Evolutionary conservation across 2,113 vertebrate genomes (phyloP).

Genomic region (Trichechus manatus): DNA sequence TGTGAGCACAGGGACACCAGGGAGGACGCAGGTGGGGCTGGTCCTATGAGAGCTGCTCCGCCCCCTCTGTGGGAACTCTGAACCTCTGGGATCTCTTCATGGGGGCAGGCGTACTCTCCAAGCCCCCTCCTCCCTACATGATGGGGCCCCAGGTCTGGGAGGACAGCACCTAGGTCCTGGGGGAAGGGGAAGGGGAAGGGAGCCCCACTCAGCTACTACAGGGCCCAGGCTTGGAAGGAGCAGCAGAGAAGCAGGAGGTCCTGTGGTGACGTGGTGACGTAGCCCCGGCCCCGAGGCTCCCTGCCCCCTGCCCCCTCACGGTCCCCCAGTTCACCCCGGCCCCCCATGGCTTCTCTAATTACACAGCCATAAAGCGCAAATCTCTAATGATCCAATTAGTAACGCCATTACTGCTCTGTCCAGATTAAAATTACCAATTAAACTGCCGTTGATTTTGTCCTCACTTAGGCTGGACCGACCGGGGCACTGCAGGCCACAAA

Average conservation of each 20-base stretch:
- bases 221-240: background rate
- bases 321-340: constrained; percentile 63
- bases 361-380: constrained; percentile 78
- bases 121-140: background rate
- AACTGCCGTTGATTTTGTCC: constrained; percentile 82
- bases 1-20: background rate
- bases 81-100: background rate
- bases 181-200: too few relatives aligned
- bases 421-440: constrained; percentile 85
- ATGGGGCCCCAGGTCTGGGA: background rate
- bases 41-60: background rate
- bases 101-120: background rate
- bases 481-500: background rate
- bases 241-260: background rate
- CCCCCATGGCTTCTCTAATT: constrained; percentile 76
- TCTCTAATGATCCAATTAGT: constrained; percentile 83
- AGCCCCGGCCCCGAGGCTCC: background rate
- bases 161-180: fast-evolving
- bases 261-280: background rate
- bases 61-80: background rate
- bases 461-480: constrained; percentile 71
- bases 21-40: background rate
- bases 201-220: background rate
- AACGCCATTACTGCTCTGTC: constrained; percentile 77
- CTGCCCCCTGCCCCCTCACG: background rate